Evolutionary conservation across 2,113 vertebrate species (phyloP).

Genomic region (Synodontis membranacea): DNA sequence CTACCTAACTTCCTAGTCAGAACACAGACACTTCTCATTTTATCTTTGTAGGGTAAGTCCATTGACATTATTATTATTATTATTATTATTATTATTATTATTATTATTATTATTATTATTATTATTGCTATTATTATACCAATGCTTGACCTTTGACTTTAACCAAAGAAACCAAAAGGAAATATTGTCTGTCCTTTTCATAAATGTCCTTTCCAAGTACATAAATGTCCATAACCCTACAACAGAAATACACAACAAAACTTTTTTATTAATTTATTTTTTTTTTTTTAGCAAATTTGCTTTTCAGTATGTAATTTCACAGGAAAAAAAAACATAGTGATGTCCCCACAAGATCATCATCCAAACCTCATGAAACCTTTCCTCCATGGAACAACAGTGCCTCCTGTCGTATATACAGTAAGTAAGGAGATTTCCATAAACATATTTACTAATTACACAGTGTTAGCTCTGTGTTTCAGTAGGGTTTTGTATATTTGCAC

Average conservation of each 20-base stretch:
- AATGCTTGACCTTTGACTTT: background rate
- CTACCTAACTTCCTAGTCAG: background rate
- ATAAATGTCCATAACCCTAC: background rate
- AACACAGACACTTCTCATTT: background rate
- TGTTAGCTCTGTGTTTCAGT: no score
- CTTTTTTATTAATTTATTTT: no score
- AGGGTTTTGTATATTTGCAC: background rate
- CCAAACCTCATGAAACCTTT: background rate
- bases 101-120: background rate
- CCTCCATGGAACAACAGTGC: constrained; percentile 34
- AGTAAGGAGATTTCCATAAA: background rate
- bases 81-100: background rate
- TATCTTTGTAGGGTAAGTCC: background rate
- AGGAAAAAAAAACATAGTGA: background rate
- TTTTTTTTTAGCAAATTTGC: background rate
- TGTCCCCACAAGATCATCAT: background rate
- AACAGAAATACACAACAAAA: background rate
- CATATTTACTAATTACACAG: background rate
- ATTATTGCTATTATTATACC: no score
- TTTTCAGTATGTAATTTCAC: background rate
- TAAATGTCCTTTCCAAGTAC: no score
- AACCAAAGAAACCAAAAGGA: background rate
- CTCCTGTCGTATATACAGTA: constrained; percentile 34
- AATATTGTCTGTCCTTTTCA: background rate
- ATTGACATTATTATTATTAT: background rate